These are phyloP conservation scores for Metallyticus violacea DNA, from an alignment of 2,888 invertebrate species.

Conservation along the genomic window DNA sequence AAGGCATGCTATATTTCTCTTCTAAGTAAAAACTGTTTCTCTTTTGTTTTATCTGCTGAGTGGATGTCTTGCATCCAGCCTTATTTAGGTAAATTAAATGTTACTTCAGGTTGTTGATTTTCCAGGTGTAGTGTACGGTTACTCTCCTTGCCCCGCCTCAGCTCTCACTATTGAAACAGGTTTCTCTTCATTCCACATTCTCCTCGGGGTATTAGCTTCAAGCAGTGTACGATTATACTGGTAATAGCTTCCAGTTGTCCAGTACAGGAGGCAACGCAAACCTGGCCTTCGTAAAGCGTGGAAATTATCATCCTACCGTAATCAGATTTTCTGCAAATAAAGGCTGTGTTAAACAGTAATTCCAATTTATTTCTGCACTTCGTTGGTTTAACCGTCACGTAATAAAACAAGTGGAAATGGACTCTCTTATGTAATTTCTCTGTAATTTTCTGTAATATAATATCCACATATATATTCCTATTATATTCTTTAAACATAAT, in stretches of 20 bases:
- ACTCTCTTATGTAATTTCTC: no score
- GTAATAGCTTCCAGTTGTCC: background rate
- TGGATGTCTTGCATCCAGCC: background rate
- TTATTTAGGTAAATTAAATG: background rate
- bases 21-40: background rate
- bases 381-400: no score
- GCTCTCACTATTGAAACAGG: slow-evolving; percentile 21
- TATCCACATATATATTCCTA: no score
- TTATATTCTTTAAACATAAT: no score
- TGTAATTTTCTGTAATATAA: no score
- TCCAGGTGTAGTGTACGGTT: background rate
- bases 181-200: slow-evolving; percentile 37
- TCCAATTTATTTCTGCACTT: no score
- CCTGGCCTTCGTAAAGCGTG: no score
- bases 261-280: background rate
- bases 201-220: slow-evolving; percentile 27
- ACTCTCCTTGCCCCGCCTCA: background rate
- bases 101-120: background rate
- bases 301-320: no score
- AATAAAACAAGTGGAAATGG: no score
- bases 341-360: no score
- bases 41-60: background rate
- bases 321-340: no score
- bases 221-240: background rate
- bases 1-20: no score